Evolutionary conservation across 1,140 invertebrate genomes (phyloP), one percentile per base, ranked within the genome.

Genomic region (Cydia fagiglandana): DNA sequence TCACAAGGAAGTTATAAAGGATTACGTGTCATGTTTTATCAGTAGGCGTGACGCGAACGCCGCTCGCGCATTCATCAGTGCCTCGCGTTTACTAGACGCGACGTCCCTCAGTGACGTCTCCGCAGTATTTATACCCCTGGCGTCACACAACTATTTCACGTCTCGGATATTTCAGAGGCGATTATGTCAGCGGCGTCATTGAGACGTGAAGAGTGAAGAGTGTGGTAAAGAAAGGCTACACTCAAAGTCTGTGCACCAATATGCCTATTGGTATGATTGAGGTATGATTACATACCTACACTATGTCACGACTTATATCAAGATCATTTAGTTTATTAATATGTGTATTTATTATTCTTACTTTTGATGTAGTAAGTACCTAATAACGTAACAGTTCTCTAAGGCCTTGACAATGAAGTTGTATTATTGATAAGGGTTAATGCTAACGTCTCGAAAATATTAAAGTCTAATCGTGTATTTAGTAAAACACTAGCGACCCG

Each of bases 21-120:
- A 17, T 56, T 56, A 56, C 53, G 53, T 56, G n/a, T 56, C 53
- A 56, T 56, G 53, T 56, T 17, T 56, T 56, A 56, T 56, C 53
- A 56, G 53, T 56, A 56, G 15, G 15, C 53, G n/a, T 56, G 53
- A 56, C 53, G 53, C 53, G 53, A 6, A 1, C 38, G 38, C n/a
- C 15, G 15, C 53, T 56, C 53, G 53, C n/a, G n/a, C 56, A 61
- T 61, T 61, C 20, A 61, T 61, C 20, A 56, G 15, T 9, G 53
- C 53, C 45, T 12, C 45, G 45, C 45, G 1, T 47, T 15, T 12
- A 56, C 15, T 56, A 61, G 56, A 61, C 56, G 56, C 56, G 56
- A 61, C 56, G 56, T 61, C 56, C 56, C 56, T 20, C 20, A 10
- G 56, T 61, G 56, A 61, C 56, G 56, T 24, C 17, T 1, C n/a